phyloP scores from a whole-genome alignment of 2,797 vertebrate species.

The Distichodus sexfasciatus region DNA sequence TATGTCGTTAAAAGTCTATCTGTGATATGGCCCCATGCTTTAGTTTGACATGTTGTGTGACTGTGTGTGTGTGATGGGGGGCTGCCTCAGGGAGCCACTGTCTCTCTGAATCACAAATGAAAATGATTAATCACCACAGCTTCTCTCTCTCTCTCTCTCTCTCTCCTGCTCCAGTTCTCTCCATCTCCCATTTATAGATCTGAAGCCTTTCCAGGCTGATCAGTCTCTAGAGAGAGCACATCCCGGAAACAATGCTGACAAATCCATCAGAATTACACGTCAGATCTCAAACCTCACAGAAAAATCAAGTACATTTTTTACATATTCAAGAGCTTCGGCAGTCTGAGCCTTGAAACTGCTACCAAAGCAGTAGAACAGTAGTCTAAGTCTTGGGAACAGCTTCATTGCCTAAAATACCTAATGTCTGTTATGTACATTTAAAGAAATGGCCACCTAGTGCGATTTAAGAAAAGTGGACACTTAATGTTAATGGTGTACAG shows the following conservation, averaged over 20 bases:
- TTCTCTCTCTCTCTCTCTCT: neutral
- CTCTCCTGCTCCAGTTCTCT: neutral
- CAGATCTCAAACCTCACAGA: too few species aligned
- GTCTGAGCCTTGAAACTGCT: too few species aligned
- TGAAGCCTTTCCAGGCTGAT: constrained; percentile 21
- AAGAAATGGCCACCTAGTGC: too few species aligned
- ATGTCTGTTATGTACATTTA: too few species aligned
- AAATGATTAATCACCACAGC: constrained; percentile 58
- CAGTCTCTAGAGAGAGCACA: neutral
- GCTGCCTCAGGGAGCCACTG: constrained; percentile 15
- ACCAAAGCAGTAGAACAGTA: too few species aligned
- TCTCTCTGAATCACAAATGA: constrained; percentile 42
- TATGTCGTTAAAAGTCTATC: neutral
- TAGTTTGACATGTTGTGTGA: neutral
- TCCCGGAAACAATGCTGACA: neutral
- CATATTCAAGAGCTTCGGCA: too few species aligned
- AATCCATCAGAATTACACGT: neutral
- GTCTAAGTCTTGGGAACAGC: too few species aligned
- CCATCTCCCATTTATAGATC: constrained; percentile 23
- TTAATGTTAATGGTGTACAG: too few species aligned
- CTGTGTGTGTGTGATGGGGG: constrained; percentile 23
- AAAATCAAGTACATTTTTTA: too few species aligned
- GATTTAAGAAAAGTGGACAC: too few species aligned
- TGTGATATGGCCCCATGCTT: neutral
- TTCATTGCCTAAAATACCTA: too few species aligned